Evolutionary conservation across 2,113 vertebrate genomes (phyloP).

Genomic region (Excalfactoria chinensis): DNA sequence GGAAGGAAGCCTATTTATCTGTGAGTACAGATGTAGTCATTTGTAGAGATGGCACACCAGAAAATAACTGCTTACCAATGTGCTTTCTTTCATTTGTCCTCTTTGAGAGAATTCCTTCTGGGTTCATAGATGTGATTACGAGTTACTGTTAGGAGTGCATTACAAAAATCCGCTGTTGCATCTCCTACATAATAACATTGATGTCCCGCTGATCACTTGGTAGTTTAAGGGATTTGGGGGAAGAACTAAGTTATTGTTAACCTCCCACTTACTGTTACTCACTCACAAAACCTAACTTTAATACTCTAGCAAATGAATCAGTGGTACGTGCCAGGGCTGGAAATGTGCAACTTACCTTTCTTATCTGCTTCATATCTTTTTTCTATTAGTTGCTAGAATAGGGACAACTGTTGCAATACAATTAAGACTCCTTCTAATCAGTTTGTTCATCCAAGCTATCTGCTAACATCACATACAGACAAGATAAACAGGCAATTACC

Average conservation of each 20-base stretch:
- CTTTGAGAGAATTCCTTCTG: background rate
- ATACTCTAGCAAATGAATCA: background rate
- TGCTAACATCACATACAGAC: slow-evolving; percentile 42
- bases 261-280: background rate
- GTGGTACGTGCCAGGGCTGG: background rate
- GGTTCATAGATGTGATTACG: background rate
- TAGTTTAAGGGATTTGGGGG: background rate
- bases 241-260: background rate
- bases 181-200: background rate
- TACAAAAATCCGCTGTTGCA: background rate
- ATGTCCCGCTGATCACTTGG: background rate
- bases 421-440: slow-evolving; percentile 50
- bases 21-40: slow-evolving; percentile 18
- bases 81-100: background rate
- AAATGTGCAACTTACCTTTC: background rate
- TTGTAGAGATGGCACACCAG: slow-evolving; percentile 12
- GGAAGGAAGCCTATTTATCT: slow-evolving; percentile 33
- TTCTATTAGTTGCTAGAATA: background rate
- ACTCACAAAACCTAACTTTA: background rate
- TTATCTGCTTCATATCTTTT: background rate
- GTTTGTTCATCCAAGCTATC: slow-evolving; percentile 51
- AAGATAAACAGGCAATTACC: slow-evolving; percentile 64
- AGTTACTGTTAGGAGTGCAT: background rate
- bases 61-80: slow-evolving; percentile 22
- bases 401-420: background rate